Base-by-base conservation (phyloP, 2,113 vertebrate species). In the Neoarius graeffei region DNA sequence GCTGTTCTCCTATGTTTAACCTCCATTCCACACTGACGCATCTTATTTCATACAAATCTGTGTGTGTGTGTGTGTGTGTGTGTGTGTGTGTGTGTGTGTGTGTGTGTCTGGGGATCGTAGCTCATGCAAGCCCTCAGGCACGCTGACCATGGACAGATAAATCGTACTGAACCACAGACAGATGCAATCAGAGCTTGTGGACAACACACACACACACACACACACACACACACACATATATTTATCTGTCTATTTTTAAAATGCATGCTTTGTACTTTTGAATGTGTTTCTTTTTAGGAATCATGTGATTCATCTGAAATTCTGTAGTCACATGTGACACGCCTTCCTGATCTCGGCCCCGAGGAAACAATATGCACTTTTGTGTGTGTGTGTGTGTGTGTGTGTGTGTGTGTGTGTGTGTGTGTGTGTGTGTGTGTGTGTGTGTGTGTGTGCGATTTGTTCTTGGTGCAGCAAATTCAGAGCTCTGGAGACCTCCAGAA, bases 101-200 rank as follows among this genome's bases (percentile, higher is more conserved):
- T 85, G 62, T 77, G 57, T 87, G 85, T 57, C 54, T 25, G 25
- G 71, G 54, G 50, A 19, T 84, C 74, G 35, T 86, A 86, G 85
- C 85, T 84, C 73, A 86, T 86, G 64, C 69, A 19, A 87, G 66
- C n/a, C 77, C 80, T 30, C 85, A 64, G 89, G 87, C 93, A 93
- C 91, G 83, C 92, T 93, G 94, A 93, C 93, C 93, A 91, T 91
- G 92, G 93, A 88, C 88, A 87, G 89, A 93, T 95, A 95, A 95
- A 95, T 95, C 92, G 89, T 86, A 82, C 80, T 80, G 84, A 89
- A 85, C 90, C 90, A 88, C 89, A 89, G 92, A 94, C 94, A 94
- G 94, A 95, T 94, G 94, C 93, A 95, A 95, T 95, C 95, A 94
- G 91, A 91, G 91, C 90, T 91, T 89, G 89, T 92, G 93, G 94